phyloP scores from a whole-genome alignment of 2,113 vertebrate genomes.

The Lepisosteus oculatus region DNA sequence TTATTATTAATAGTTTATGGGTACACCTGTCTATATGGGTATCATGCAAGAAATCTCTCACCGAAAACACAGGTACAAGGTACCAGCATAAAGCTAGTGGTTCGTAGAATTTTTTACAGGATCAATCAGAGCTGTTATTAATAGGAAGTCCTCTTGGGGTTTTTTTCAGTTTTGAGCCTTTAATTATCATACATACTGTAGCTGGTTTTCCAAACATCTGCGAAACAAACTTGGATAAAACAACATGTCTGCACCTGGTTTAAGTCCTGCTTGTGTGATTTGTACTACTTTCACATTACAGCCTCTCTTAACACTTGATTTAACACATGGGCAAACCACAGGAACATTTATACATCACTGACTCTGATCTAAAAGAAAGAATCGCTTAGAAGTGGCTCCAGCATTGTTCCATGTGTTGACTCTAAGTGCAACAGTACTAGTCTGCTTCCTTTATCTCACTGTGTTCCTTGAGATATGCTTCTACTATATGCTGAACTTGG shows the following conservation, averaged over 20 bases:
- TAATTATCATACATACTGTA: too few species aligned
- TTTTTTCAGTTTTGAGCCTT: too few species aligned
- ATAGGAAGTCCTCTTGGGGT: too few species aligned
- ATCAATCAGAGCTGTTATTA: too few species aligned
- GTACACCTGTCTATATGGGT: too few species aligned
- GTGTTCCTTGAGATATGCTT: too few species aligned
- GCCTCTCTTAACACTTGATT: constrained; percentile 2
- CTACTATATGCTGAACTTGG: too few species aligned
- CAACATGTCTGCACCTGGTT: background rate
- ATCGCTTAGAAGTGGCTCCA: constrained; percentile 1
- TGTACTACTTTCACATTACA: background rate
- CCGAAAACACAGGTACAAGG: too few species aligned
- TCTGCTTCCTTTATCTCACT: background rate
- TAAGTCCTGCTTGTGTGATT: background rate
- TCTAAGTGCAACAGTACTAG: background rate
- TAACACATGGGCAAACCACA: background rate
- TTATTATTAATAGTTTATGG: too few species aligned
- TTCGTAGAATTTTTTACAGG: too few species aligned
- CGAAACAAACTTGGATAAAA: background rate
- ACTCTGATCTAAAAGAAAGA: background rate
- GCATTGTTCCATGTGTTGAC: background rate
- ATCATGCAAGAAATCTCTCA: too few species aligned
- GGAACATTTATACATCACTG: background rate
- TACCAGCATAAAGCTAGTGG: too few species aligned
- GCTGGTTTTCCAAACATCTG: constrained; percentile 2